Evolutionary conservation across 1,140 invertebrate genomes (phyloP).

Genomic region (Aphaenogaster rudis): DNA sequence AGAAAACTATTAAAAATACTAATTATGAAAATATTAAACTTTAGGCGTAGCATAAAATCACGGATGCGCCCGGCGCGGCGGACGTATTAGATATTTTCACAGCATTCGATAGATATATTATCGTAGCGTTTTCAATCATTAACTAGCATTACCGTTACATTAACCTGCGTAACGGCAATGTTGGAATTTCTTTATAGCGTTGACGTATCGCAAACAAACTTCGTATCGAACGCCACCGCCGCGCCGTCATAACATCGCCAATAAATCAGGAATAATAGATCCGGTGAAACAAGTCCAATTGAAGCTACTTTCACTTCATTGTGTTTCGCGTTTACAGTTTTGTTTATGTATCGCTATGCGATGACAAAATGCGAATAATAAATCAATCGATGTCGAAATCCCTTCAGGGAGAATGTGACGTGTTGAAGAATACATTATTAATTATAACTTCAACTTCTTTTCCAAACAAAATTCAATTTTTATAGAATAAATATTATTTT

Average conservation of each 20-base stretch:
- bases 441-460: background rate
- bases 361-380: conserved; percentile 31
- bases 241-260: conserved; percentile 37
- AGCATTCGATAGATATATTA: conserved; percentile 13
- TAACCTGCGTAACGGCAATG: background rate
- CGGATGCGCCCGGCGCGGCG: background rate
- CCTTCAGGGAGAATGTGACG: background rate
- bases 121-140: background rate
- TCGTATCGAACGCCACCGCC: conserved; percentile 17
- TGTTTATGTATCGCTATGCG: background rate
- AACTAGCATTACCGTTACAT: conserved; percentile 3
- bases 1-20: background rate
- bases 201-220: conserved; percentile 45
- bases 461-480: background rate
- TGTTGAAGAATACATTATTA: conserved; percentile 20
- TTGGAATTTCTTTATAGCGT: conserved; percentile 45
- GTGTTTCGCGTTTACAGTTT: conserved; percentile 22
- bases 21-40: background rate
- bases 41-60: background rate
- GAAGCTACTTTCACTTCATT: conserved; percentile 54
- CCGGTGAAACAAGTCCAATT: conserved; percentile 27
- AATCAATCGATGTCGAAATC: conserved; percentile 21
- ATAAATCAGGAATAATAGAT: conserved; percentile 60
- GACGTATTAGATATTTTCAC: conserved; percentile 6
- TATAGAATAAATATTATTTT: background rate